Conservation (phyloP, 2,113 vertebrate genomes). For the Pangasianodon gigas region DNA sequence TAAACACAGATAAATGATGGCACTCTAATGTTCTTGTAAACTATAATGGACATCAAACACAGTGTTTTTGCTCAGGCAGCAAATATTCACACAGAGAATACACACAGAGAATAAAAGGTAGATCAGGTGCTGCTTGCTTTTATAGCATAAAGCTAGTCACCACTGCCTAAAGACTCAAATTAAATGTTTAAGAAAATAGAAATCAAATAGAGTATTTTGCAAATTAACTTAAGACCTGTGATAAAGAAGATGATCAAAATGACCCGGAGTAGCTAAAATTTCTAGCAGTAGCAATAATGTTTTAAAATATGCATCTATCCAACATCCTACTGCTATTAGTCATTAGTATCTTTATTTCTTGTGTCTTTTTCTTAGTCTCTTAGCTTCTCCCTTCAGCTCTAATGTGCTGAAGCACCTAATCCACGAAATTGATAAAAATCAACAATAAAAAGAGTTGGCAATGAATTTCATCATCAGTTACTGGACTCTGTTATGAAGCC, state of each 20-base stretch:
- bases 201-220: neutral
- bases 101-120: neutral
- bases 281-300: slow-evolving; percentile 32
- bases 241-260: neutral
- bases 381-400: neutral
- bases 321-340: neutral
- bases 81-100: neutral
- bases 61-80: neutral
- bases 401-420: neutral
- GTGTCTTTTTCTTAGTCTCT: neutral
- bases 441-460: neutral
- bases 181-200: neutral
- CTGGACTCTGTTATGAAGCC: too few species aligned
- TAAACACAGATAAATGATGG: neutral
- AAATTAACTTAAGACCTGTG: neutral
- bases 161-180: neutral
- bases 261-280: slow-evolving; percentile 24
- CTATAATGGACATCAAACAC: neutral
- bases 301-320: slow-evolving; percentile 26
- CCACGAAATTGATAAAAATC: too few species aligned
- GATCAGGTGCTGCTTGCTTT: neutral
- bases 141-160: neutral
- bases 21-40: neutral
- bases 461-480: neutral
- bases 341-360: neutral